phyloP scores from a whole-genome alignment of 2,888 invertebrate genomes.

The Zhengitettix transpicula region DNA sequence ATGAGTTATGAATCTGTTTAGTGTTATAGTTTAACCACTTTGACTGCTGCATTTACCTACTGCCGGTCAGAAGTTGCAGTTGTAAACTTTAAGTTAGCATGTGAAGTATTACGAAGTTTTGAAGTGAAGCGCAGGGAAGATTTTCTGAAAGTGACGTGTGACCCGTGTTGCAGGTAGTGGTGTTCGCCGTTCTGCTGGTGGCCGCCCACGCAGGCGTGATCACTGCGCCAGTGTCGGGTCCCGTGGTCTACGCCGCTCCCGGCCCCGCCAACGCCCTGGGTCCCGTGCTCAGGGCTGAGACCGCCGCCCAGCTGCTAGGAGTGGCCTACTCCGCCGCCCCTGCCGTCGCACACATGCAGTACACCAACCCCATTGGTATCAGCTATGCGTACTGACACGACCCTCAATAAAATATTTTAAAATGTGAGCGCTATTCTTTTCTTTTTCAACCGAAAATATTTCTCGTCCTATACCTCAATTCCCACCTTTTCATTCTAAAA shows the following conservation, averaged over 20 bases:
- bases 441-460: too few relatives aligned
- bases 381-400: constrained; percentile 26
- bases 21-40: too few relatives aligned
- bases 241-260: constrained; percentile 7
- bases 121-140: too few relatives aligned
- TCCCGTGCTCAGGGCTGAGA: constrained; percentile 19
- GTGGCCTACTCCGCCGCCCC: constrained; percentile 18
- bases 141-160: neutral
- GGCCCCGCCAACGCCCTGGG: constrained; percentile 38
- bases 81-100: too few relatives aligned
- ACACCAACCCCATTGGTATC: constrained; percentile 35
- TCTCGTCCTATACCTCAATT: too few relatives aligned
- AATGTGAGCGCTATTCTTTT: too few relatives aligned
- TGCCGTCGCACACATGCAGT: constrained; percentile 32
- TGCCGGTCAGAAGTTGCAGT: too few relatives aligned
- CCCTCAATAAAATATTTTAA: neutral
- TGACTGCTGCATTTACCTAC: too few relatives aligned
- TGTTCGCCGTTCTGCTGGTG: constrained; percentile 18
- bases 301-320: constrained; percentile 19
- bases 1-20: too few relatives aligned
- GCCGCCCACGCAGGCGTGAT: constrained; percentile 35
- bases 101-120: too few relatives aligned
- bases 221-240: constrained; percentile 14
- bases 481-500: too few relatives aligned
- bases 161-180: neutral